Evolutionary conservation across 2,888 invertebrate species (phyloP).

Genomic region (Acleris emargana): DNA sequence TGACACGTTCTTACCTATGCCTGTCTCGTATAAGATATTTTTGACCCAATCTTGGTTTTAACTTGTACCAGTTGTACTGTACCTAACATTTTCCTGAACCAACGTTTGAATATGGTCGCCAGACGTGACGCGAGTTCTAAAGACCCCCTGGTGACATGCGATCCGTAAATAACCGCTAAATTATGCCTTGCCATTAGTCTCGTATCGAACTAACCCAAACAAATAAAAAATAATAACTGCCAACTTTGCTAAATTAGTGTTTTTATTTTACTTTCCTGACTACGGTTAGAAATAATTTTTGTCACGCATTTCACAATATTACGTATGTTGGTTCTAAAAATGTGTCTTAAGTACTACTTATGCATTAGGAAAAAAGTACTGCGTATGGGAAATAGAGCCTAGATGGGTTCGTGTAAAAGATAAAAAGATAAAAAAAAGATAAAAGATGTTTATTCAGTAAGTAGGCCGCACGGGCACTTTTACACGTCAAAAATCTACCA

Average conservation of each 20-base stretch:
- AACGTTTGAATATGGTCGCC: background rate
- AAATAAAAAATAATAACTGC: constrained; percentile 32
- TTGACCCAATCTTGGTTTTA: no score
- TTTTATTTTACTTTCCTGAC: constrained; percentile 24
- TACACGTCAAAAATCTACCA: no score
- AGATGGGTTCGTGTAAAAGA: no score
- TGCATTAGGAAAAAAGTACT: no score
- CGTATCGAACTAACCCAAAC: constrained; percentile 35
- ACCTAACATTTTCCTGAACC: background rate
- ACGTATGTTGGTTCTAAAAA: no score
- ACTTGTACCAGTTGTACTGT: no score
- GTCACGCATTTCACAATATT: constrained; percentile 19
- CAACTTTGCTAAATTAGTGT: constrained; percentile 28
- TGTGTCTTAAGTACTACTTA: no score
- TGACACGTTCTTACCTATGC: no score
- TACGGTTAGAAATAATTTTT: constrained; percentile 12
- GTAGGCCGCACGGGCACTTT: no score
- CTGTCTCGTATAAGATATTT: background rate
- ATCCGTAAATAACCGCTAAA: constrained; percentile 35
- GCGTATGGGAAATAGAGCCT: no score
- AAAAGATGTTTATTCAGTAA: no score
- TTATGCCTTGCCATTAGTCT: constrained; percentile 32
- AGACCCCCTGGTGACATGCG: constrained; percentile 27
- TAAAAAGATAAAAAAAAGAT: no score
- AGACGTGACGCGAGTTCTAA: constrained; percentile 12